Evolutionary conservation across 2,888 invertebrate species (phyloP).

Genomic region (Beris morrisii): DNA sequence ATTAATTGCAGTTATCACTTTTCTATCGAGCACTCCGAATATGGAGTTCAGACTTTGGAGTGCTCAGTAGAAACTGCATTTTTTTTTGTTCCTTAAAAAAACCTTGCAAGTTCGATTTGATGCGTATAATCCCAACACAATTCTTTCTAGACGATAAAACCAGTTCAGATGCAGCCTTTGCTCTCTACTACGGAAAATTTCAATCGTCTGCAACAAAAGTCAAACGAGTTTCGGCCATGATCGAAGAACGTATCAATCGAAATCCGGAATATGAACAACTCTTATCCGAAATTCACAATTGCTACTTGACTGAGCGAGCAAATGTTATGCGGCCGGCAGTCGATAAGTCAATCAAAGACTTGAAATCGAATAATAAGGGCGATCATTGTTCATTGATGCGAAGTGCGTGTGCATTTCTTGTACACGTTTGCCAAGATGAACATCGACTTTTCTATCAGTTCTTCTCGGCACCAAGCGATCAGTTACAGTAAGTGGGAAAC

Average conservation of each 20-base stretch:
- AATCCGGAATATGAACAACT: slow-evolving; percentile 74
- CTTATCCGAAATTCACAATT: slow-evolving; percentile 77
- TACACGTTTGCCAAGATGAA: slow-evolving; percentile 95
- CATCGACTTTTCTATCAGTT: slow-evolving; percentile 89
- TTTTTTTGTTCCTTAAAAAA: not conserved
- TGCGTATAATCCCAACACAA: no score
- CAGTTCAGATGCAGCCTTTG: slow-evolving; percentile 70
- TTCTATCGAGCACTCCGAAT: no score
- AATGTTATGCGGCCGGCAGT: slow-evolving; percentile 71
- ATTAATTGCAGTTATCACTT: no score
- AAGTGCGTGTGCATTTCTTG: slow-evolving; percentile 84
- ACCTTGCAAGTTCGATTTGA: not conserved
- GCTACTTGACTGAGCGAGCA: slow-evolving; percentile 76
- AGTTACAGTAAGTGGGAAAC: slow-evolving; percentile 60
- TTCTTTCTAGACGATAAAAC: slow-evolving; percentile 44
- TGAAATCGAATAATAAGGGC: slow-evolving; percentile 65
- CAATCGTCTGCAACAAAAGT: slow-evolving; percentile 88
- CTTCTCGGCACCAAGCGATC: slow-evolving; percentile 70
- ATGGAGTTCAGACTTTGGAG: no score
- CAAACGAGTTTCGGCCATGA: slow-evolving; percentile 75
- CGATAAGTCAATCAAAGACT: slow-evolving; percentile 66
- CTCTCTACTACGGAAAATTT: slow-evolving; percentile 92
- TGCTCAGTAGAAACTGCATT: no score
- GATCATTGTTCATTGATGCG: slow-evolving; percentile 85
- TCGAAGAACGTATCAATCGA: slow-evolving; percentile 75